These are phyloP conservation scores for Hypsibius dujardini DNA, from an alignment of 1,140 invertebrate genomes.

Conservation along the genomic window DNA sequence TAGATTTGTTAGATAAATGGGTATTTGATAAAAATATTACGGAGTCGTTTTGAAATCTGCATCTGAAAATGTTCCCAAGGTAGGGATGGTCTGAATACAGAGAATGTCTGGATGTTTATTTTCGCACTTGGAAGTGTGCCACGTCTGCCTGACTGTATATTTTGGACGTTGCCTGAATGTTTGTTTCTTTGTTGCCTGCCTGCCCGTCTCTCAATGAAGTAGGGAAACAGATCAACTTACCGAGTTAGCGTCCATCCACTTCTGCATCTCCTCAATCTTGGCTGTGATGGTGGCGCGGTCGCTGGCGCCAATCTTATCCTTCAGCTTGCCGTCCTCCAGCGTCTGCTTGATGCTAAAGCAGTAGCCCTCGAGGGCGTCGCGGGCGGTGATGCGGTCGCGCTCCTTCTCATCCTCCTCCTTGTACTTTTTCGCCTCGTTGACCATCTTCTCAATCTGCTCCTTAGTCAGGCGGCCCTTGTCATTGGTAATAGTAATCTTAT, in stretches of 20 bases:
- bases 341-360: constrained; percentile 89
- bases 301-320: constrained; percentile 49
- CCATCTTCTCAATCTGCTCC: constrained; percentile 93
- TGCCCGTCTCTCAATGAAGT: too few species aligned
- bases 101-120: too few species aligned
- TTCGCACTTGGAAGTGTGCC: too few species aligned
- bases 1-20: constrained; percentile 36
- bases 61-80: too few species aligned
- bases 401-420: constrained; percentile 76
- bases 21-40: constrained; percentile 26
- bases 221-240: constrained; percentile 36
- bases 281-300: constrained; percentile 71
- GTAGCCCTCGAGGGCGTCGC: constrained; percentile 84
- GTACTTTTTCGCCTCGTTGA: constrained; percentile 88
- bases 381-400: constrained; percentile 57
- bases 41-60: constrained; percentile 24
- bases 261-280: constrained; percentile 78
- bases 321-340: constrained; percentile 46
- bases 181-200: background rate
- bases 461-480: constrained; percentile 89
- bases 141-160: background rate
- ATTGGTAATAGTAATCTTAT: constrained; percentile 95
- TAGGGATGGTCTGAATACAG: too few species aligned
- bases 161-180: background rate
- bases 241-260: constrained; percentile 85